Evolutionary conservation across 1,140 invertebrate species (phyloP).

Genomic region (Chymomyza costata): DNA sequence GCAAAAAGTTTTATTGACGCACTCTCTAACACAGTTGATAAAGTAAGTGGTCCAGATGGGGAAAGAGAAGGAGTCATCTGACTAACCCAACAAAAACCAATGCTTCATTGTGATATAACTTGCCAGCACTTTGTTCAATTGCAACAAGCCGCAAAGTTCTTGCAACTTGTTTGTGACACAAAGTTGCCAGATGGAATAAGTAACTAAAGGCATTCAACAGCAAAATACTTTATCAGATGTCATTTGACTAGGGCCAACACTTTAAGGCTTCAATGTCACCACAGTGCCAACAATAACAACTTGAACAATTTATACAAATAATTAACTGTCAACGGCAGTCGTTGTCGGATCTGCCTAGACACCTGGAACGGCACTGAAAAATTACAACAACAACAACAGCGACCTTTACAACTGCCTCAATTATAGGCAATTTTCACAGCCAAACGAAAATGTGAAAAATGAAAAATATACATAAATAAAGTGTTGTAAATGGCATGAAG

Average conservation of each 20-base stretch:
- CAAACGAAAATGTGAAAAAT: slow-evolving; percentile 52
- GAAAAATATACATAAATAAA: slow-evolving; percentile 64
- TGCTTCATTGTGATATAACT: too few species aligned
- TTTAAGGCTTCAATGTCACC: slow-evolving; percentile 51
- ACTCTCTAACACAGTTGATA: too few species aligned
- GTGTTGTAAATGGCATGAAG: slow-evolving; percentile 18
- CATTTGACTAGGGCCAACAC: too few species aligned
- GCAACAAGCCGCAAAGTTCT: too few species aligned
- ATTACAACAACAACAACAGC: slow-evolving; percentile 12
- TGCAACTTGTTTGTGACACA: too few species aligned
- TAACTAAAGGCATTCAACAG: slow-evolving; percentile 26
- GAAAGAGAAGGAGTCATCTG: too few species aligned
- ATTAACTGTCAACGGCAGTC: slow-evolving; percentile 65
- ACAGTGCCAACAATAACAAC: slow-evolving; percentile 46
- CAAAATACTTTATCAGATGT: too few species aligned
- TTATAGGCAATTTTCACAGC: slow-evolving; percentile 50
- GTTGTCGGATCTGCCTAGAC: slow-evolving; percentile 41
- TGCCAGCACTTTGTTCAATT: too few species aligned
- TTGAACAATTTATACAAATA: slow-evolving; percentile 61
- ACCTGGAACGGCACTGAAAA: slow-evolving; percentile 5
- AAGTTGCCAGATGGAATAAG: too few species aligned
- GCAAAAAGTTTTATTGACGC: too few species aligned
- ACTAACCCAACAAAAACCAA: too few species aligned
- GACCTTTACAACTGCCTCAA: slow-evolving; percentile 21
- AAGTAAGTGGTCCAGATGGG: too few species aligned